Conservation (phyloP, 1,140 invertebrate species). For the Hyphantria cunea region DNA sequence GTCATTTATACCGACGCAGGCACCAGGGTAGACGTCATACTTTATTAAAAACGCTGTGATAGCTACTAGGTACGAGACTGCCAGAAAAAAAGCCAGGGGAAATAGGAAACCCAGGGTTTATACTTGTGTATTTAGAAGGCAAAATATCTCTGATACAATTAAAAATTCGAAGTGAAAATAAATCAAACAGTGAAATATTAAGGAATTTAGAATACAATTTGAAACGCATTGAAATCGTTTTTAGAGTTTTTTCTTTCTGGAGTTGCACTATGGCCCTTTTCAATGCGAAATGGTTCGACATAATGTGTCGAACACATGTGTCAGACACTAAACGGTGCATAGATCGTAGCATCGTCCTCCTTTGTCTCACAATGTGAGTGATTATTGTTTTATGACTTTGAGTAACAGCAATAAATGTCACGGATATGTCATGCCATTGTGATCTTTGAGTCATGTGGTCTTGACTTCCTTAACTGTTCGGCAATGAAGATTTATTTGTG, state of each 20-base stretch:
- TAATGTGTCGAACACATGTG: background rate
- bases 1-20: background rate
- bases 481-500: too few species aligned
- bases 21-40: background rate
- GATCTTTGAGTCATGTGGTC: too few species aligned
- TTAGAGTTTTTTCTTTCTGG: too few species aligned
- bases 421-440: background rate
- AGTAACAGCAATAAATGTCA: background rate
- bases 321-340: background rate
- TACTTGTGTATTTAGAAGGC: background rate
- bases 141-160: too few species aligned
- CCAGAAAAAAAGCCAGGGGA: background rate
- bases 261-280: too few species aligned
- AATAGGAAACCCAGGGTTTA: background rate
- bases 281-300: background rate
- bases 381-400: constrained; percentile 1
- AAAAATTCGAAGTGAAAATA: too few species aligned
- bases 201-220: too few species aligned
- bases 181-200: too few species aligned
- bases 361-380: constrained; percentile 1
- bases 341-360: background rate
- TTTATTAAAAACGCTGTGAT: constrained; percentile 18
- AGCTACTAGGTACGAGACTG: constrained; percentile 16
- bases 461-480: too few species aligned
- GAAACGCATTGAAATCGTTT: too few species aligned